phyloP scores from a whole-genome alignment of 2,797 vertebrate genomes.

The Periophthalmus magnuspinnatus region DNA sequence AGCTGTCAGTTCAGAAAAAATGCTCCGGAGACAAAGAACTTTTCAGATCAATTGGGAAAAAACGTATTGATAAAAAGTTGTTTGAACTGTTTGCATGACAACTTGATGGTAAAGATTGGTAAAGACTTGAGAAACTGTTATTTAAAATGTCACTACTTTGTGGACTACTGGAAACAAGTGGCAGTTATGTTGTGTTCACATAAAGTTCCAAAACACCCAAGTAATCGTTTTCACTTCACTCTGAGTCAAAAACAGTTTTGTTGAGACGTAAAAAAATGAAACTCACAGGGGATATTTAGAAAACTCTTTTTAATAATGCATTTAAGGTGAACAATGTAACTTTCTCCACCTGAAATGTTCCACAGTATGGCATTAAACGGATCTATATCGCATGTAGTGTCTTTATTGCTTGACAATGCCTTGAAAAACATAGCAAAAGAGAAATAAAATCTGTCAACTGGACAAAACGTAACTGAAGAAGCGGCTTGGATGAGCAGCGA shows the following conservation, averaged over 20 bases:
- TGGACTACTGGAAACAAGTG: too few species aligned
- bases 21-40: constrained; percentile 33
- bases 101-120: not conserved
- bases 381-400: too few species aligned
- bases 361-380: too few species aligned
- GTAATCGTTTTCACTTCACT: not conserved
- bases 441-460: too few species aligned
- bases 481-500: too few species aligned
- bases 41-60: constrained; percentile 33
- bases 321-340: not conserved
- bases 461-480: too few species aligned
- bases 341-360: not conserved
- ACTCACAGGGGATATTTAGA: not conserved
- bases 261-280: not conserved
- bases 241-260: too few species aligned
- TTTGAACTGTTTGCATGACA: constrained; percentile 23
- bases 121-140: constrained; percentile 22
- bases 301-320: too few species aligned
- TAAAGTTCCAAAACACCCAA: not conserved
- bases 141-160: not conserved
- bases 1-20: constrained; percentile 17
- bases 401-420: too few species aligned
- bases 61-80: constrained; percentile 6
- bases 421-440: too few species aligned
- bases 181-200: not conserved